phyloP scores from a whole-genome alignment of 2,113 vertebrate genomes.

The Myotis yumanensis region DNA sequence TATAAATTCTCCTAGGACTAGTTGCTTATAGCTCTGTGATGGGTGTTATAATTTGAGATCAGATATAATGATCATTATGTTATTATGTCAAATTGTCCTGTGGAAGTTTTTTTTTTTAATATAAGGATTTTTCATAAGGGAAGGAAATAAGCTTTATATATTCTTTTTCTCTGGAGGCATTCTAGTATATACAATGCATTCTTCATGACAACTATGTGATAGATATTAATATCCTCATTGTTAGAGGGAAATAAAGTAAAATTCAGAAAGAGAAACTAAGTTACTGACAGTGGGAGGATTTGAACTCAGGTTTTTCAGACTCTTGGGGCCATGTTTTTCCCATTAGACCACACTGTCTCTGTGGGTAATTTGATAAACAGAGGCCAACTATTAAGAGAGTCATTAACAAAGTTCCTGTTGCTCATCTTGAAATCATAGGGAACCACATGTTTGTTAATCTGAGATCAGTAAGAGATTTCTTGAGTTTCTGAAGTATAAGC shows the following conservation, averaged over 20 bases:
- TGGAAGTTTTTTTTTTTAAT: constrained; percentile 31
- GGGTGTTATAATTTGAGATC: neutral
- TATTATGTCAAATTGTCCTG: neutral
- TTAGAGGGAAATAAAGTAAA: neutral
- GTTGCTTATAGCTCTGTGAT: neutral
- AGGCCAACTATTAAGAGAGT: neutral
- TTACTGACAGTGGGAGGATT: neutral
- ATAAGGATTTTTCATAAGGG: neutral
- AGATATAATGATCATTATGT: neutral
- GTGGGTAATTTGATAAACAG: neutral
- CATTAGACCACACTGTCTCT: neutral
- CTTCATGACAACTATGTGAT: neutral
- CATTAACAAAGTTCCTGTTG: neutral
- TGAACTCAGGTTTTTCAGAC: neutral
- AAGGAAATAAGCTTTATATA: neutral
- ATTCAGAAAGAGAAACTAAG: constrained; percentile 9
- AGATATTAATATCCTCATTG: neutral
- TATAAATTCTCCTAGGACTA: neutral
- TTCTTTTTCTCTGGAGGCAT: neutral
- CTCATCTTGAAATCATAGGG: neutral
- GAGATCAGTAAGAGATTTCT: neutral
- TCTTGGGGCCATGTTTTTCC: neutral
- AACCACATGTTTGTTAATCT: constrained; percentile 6
- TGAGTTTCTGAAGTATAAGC: neutral
- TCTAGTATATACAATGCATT: neutral